phyloP scores from a whole-genome alignment of 2,113 vertebrate genomes.

The Salvelinus fontinalis region DNA sequence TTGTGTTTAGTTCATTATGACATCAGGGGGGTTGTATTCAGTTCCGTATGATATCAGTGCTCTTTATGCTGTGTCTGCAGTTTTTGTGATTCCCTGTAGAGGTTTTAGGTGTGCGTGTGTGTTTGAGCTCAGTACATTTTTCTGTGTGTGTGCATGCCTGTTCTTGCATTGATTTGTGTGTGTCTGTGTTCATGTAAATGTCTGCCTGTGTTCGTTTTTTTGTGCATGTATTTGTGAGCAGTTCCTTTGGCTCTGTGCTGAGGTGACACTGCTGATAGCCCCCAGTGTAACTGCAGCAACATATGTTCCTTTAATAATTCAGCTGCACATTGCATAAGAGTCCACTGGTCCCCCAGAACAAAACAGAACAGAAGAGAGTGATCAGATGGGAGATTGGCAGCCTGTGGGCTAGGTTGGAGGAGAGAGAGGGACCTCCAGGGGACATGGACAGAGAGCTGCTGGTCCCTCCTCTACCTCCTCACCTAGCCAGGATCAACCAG shows the following conservation, averaged over 20 bases:
- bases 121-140: too few relatives aligned
- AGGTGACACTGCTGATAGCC: conserved; percentile 38
- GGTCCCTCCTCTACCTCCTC: too few relatives aligned
- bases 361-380: background rate
- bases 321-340: conserved; percentile 65
- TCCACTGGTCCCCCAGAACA: conserved; percentile 38
- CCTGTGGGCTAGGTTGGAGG: conserved; percentile 30
- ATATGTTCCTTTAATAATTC: conserved; percentile 78
- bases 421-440: too few relatives aligned
- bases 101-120: background rate
- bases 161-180: too few relatives aligned
- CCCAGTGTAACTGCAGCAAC: conserved; percentile 44
- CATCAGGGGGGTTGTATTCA: background rate
- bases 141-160: too few relatives aligned
- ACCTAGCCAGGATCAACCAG: too few relatives aligned
- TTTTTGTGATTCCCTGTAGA: conserved; percentile 22
- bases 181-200: too few relatives aligned
- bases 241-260: conserved; percentile 23
- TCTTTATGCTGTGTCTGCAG: conserved; percentile 17
- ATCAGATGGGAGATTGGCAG: conserved; percentile 45
- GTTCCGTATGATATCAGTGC: conserved; percentile 9
- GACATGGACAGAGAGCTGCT: background rate
- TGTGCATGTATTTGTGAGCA: conserved; percentile 34
- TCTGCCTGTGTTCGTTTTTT: background rate
- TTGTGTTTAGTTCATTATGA: too few relatives aligned